phyloP scores from a whole-genome alignment of 2,888 invertebrate species.

The Tetragonula carbonaria region DNA sequence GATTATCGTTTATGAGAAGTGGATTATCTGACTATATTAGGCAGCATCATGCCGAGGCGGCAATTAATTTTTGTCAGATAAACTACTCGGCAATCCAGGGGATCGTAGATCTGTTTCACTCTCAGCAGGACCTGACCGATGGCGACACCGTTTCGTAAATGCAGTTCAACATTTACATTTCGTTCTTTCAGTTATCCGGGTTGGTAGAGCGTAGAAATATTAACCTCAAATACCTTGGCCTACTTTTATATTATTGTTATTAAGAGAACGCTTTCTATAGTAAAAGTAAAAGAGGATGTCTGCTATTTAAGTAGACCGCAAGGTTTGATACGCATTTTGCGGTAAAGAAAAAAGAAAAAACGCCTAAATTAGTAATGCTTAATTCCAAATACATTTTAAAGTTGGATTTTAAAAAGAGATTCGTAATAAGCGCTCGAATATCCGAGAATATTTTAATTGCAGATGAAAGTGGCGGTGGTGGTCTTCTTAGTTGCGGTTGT shows the following conservation, averaged over 20 bases:
- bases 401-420: background rate
- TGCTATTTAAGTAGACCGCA: background rate
- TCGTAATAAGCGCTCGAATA: background rate
- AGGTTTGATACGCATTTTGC: background rate
- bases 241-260: constrained; percentile 8
- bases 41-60: background rate
- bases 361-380: background rate
- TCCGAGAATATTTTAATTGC: constrained; percentile 55
- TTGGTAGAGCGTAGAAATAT: constrained; percentile 18
- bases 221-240: constrained; percentile 31
- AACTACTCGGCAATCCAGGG: background rate
- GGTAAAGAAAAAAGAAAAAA: background rate
- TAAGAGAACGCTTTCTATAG: constrained; percentile 23
- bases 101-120: constrained; percentile 4
- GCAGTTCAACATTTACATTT: background rate
- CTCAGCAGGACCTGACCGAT: background rate
- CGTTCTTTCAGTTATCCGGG: constrained; percentile 6
- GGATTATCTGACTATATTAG: constrained; percentile 40
- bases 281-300: constrained; percentile 2
- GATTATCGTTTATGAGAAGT: constrained; percentile 45
- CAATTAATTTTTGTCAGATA: constrained; percentile 22
- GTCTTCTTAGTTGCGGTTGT: constrained; percentile 69
- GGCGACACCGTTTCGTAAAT: constrained; percentile 39
- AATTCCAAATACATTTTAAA: background rate
- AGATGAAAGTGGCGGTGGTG: constrained; percentile 68